A percentile compares a stretch with the other conserved stretches of the same genome.
Conservation (phyloP, 2,888 invertebrate species). For the Euplagia quadripunctaria region DNA sequence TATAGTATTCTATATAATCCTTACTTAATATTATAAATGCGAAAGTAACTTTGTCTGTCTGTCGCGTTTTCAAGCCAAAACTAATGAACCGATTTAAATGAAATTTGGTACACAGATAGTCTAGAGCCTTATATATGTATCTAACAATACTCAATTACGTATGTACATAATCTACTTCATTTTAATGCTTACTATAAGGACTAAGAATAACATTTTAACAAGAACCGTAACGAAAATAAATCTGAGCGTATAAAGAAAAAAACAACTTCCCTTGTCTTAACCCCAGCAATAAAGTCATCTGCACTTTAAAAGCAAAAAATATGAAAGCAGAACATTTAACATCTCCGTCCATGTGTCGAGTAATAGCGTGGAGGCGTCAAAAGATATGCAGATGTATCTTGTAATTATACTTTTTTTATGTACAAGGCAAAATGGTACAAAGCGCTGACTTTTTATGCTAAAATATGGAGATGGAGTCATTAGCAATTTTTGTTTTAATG, state of each 20-base stretch:
- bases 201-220: background rate
- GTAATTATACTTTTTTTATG: conserved; percentile 70
- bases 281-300: conserved; percentile 64
- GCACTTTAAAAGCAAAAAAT: conserved; percentile 59
- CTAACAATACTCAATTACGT: too few species aligned
- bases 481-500: conserved; percentile 83
- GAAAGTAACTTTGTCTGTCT: too few species aligned
- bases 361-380: conserved; percentile 72
- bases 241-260: conserved; percentile 8
- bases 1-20: too few species aligned
- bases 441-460: conserved; percentile 82
- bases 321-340: conserved; percentile 68
- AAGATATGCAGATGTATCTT: conserved; percentile 81
- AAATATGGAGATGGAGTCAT: conserved; percentile 85
- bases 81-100: too few species aligned
- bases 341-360: conserved; percentile 74
- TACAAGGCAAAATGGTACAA: conserved; percentile 67
- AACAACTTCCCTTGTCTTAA: conserved; percentile 24
- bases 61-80: too few species aligned
- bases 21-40: too few species aligned
- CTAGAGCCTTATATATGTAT: too few species aligned
- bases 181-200: background rate
- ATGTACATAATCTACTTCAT: background rate
- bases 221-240: background rate
- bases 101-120: too few species aligned